Evolutionary conservation across 2,113 vertebrate genomes (phyloP).

Genomic region (Neotragus pygmaeus): DNA sequence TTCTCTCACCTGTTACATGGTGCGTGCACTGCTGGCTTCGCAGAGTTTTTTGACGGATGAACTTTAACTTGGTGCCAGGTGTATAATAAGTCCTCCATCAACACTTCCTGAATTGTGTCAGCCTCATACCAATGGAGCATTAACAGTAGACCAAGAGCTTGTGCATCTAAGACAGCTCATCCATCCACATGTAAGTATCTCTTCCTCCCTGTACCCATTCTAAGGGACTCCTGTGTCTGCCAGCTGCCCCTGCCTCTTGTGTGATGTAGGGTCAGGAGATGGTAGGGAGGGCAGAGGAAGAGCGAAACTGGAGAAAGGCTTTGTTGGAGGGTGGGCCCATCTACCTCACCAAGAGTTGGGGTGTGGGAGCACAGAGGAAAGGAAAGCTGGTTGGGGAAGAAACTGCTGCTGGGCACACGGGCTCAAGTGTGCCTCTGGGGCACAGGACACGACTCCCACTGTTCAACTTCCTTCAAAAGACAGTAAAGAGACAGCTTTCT

Average conservation of each 20-base stretch:
- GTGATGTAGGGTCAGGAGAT: not conserved
- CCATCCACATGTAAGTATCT: accelerated
- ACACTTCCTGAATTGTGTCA: not conserved
- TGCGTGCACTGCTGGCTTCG: not conserved
- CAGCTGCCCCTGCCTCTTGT: not conserved
- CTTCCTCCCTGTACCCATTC: not conserved
- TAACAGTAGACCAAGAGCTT: not conserved
- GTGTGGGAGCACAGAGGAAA: accelerated
- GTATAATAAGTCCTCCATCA: accelerated
- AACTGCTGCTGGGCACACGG: not conserved
- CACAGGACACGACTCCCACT: not conserved
- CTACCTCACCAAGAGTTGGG: not conserved
- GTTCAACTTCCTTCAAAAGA: not conserved
- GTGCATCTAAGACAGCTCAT: accelerated
- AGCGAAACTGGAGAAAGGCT: not conserved
- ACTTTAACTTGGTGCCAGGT: not conserved
- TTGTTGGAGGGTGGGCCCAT: not conserved
- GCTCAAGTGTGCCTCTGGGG: not conserved
- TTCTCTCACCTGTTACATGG: not conserved
- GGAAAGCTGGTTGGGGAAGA: too few relatives aligned
- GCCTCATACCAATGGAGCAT: not conserved
- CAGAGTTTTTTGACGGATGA: not conserved
- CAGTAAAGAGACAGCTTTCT: not conserved
- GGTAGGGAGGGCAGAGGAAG: not conserved
- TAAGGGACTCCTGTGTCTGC: not conserved